Evolutionary conservation across 1,140 invertebrate species (phyloP), one percentile per base, ranked within the genome.

Genomic region (Tribolium castaneum): DNA sequence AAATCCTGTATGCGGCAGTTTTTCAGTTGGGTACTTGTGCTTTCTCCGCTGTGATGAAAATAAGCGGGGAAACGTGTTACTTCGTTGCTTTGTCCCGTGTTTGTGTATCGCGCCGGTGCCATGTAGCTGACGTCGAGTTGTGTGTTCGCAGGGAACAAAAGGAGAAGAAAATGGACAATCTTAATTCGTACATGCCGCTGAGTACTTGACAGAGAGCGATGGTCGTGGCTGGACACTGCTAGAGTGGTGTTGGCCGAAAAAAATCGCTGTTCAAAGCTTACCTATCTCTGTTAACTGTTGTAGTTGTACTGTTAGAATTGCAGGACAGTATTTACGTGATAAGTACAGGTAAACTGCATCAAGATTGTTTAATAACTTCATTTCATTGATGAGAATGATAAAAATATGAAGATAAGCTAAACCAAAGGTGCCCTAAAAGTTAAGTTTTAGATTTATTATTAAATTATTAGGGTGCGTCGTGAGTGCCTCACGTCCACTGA

Each of bases 151-250:
- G 90, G 90, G 90, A 91, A 88, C 90, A 89, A 90, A 91, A 89
- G 89, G 90, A 90, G 90, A 91, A 90, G 90, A 92, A 90, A 91
- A 91, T 89, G 89, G 90, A 90, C 90, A 91, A 90, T 89, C 90
- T 91, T 91, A 92, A 91, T 81, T 83, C 85, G 70, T 87, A 85
- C 81, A 82, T 86, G 82, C 83, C 83, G 76, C 83, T 86, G 66
- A 86, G 85, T 80, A 86, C 86, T 84, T 87, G 86, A 87, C 85
- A 84, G 81, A 83, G 84, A 79, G 79, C 81, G 50, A 78, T 83
- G 79, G 74, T 84, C 72, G 79, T 82, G 79, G 80, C 82, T 59
- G 85, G 83, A 76, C 83, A 84, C 56, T 83, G 83, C 77, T 85
- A 81, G 70, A 80, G 78, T 71, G 76, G 80, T 78, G 76, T 76